Base-by-base conservation (phyloP, 2,113 vertebrate species). In the Monopterus albus region DNA sequence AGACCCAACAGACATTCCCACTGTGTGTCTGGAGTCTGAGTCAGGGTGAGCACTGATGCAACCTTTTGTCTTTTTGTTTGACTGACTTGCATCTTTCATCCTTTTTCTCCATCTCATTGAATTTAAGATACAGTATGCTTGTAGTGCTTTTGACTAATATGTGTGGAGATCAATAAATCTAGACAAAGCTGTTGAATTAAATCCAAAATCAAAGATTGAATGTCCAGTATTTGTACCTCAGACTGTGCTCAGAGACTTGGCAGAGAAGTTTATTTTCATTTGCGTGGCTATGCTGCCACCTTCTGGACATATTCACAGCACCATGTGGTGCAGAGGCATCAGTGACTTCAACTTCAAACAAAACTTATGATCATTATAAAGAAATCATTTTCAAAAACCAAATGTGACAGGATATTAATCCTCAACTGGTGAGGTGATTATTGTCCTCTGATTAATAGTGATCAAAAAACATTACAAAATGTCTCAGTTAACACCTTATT, bases 11-110 rank as follows among this genome's bases (percentile, higher is more conserved):
- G 97, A 98, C 61, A 88, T 87, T 0, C 96, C 98, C 0, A 96
- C 98, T 18, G 96, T 99, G 60, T 98, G 97, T 72, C 90, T 99
- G 84, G 98, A 99, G 84, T 98, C 96, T 0, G 96, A 99, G 66
- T 94, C 87, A 0, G 97, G 97, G 97, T 99, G 85, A 95, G 95
- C n/a, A 2, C 17, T 5, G 8, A 50, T 65, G 6, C 2, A 1
- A 49, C 7, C 0, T 50, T 39, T 33, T 50, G 28, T 63, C 35
- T 51, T 46, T 47, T 43, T 62, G 59, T 21, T 67, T 39, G 28
- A 58, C 43, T 38, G 35, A 63, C 1, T 62, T 38, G 1, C 12
- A 47, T 8, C 15, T n/a, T 1, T 9, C 1, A 20, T 33, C 36
- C 7, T 20, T 23, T 42, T 4, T 49, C 1, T 58, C 6, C 15